Evolutionary conservation across 2,113 vertebrate species (phyloP), one percentile per base, ranked within the genome.

Genomic region (Austrofundulus limnaeus): DNA sequence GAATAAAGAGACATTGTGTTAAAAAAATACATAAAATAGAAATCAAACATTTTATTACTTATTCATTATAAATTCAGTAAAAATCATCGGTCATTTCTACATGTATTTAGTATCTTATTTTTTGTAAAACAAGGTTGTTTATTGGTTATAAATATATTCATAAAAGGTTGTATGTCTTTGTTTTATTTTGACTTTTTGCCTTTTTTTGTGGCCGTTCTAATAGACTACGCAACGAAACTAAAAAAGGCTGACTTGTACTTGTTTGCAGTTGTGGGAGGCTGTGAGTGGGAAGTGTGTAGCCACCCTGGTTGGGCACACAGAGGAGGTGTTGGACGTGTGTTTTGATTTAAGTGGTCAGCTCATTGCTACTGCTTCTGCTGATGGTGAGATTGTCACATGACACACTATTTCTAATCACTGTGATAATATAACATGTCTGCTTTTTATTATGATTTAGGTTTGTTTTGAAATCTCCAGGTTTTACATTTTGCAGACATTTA

Each of bases 261-360:
- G 20, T 75, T 72, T 81, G 28, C 86, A 98, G 97, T 69, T 98
- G 70, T 98, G 96, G 96, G 86, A 94, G 31, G 85, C 93, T n/a
- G 52, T 62, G 52, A 91, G 75, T 67, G 95, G 95, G 37, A 88
- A 90, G 42, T 94, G 92, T 65, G 19, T 95, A 19, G 92, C 93
- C 16, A 95, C 94, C 0, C 83, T 98, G 5, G 88, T 76, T 3
- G 96, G 93, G 54, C 96, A 98, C 46, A 91, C 91, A 59, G 93
- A 94, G 68, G 95, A 98, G 86, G 89, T 98, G 69, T 42, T 98
- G 58, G 96, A 98, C 25, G 94, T 95, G 72, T 95, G 96, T 82
- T 99, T 99, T 78, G 94, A 98, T 89, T 94, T 91, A 50, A 89
- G 92, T 0, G 95, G 97, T 52, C 95, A 96, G 61, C 91, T 94